Evolutionary conservation across 2,797 vertebrate genomes (phyloP), one percentile per base, ranked within the genome.

Genomic region (Crenuchus spilurus): DNA sequence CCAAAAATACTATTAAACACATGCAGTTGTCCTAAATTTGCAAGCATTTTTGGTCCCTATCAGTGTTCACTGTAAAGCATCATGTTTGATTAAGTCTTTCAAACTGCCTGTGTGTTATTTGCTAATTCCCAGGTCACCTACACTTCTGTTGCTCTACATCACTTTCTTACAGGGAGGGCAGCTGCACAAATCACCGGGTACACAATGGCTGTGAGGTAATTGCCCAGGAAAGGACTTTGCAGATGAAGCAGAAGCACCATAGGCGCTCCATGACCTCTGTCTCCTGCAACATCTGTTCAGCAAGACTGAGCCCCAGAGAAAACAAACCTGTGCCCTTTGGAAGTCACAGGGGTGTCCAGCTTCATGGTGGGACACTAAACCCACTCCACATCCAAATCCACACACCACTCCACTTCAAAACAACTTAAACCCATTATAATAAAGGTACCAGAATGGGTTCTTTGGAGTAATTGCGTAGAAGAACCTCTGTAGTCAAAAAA

Each of bases 281-380:
- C 66, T 83, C 66, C 65, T 41, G 60, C 22, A 87, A 83, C 85
- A 87, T 87, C 84, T 87, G 86, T 83, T 86, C 75, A 33, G 76
- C 48, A 75, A 80, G 77, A 74, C 69, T 75, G 82, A 58, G 72
- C 70, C 76, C 70, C 73, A 70, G 76, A 74, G 69, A 64, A 26
- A 76, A 77, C 74, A 78, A 80, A 60, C 75, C 37, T 11, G 37
- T 55, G 71, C 72, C 79, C 74, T 75, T 68, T 77, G 79, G 75
- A 77, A 75, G 46, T 42, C 68, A 73, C 74, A 51, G 68, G 74
- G 71, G 71, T 63, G 64, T 70, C 48, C 79, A 72, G 69, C 39
- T 57, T 79, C 70, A 52, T 54, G 58, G 75, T 74, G 73, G 74
- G 73, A 73, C 16, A 1, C 60, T 67, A 71, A 44, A 48, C 18